These are phyloP conservation scores for Torymus tubicola DNA, from an alignment of 2,888 invertebrate genomes.

Conservation along the genomic window DNA sequence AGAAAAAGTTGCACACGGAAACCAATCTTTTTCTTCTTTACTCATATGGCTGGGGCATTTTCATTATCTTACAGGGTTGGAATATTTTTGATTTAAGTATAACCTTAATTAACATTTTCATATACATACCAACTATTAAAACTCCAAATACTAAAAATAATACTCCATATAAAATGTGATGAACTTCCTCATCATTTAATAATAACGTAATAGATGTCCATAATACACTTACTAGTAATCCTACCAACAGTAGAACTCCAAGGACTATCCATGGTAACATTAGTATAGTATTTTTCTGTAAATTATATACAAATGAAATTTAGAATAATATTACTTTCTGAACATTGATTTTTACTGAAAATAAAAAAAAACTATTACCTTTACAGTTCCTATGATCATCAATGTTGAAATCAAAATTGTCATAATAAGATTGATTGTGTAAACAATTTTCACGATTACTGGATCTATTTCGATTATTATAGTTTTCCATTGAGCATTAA, in stretches of 20 bases:
- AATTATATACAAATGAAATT: too few relatives aligned
- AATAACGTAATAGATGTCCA: slow-evolving; percentile 87
- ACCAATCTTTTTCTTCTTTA: background rate
- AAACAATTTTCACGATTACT: slow-evolving; percentile 85
- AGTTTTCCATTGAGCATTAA: slow-evolving; percentile 85
- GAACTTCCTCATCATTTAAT: slow-evolving; percentile 78
- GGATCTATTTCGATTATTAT: slow-evolving; percentile 86
- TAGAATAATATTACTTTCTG: too few relatives aligned
- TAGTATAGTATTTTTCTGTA: slow-evolving; percentile 66
- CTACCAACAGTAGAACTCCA: slow-evolving; percentile 87
- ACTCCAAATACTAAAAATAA: slow-evolving; percentile 82
- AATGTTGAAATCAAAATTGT: slow-evolving; percentile 88
- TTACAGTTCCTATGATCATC: slow-evolving; percentile 85
- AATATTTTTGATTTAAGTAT: too few relatives aligned
- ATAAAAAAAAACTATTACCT: slow-evolving; percentile 78
- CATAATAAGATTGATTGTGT: slow-evolving; percentile 88
- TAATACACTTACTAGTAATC: slow-evolving; percentile 86
- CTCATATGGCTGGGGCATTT: too few relatives aligned
- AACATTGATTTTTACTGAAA: too few relatives aligned
- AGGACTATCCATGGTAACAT: slow-evolving; percentile 92
- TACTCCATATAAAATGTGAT: slow-evolving; percentile 77
- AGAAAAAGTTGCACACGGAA: background rate
- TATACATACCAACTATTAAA: slow-evolving; percentile 79
- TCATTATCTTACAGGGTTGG: too few relatives aligned
- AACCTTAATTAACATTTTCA: background rate